Evolutionary conservation across 2,797 vertebrate species (phyloP), one percentile per base, ranked within the genome.

Genomic region (Lithobates sylvaticus): DNA sequence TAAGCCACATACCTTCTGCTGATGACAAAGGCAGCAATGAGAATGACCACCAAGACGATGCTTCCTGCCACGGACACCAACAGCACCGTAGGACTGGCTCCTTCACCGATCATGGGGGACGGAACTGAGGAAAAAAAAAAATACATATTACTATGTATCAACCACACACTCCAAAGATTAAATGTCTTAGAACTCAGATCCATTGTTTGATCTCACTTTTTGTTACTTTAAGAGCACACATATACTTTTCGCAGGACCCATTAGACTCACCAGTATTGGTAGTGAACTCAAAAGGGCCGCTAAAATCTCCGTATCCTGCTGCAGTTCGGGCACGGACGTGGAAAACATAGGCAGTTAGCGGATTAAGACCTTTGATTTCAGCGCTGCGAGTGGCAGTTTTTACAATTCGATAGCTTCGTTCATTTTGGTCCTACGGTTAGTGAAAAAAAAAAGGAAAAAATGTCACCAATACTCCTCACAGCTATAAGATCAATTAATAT

Each of bases 301-400:
- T 99, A 93, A 99, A 99, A 74, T 99, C 97, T 1, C 98, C 98
- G 0, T 99, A 99, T 12, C 98, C 98, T 0, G 98, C 98, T 0
- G 97, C 97, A 0, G 98, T 99, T 86, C 98, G 95, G 76, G 98
- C 98, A 1, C 98, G 94, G 85, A 99, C 98, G 0, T 99, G 98
- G 91, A 99, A 99, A 15, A 99, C 96, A 0, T 99, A 99, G 0
- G 97, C 98, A 39, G 98, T 99, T 81, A 99, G 91, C 0, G 98
- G 97, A 76, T 97, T 99, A 91, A 99, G 93, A 65, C 97, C 96
- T 89, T 98, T 99, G 92, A 99, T 99, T 89, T 99, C 97, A 0
- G 97, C 95, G 82, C 93, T 98, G 73, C 97, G 95, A n/a, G 96
- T 94, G 1, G 94, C 94, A 0, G 98, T 99, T 88, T 99, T 98